Base-by-base conservation (phyloP, 2,113 vertebrate genomes). In the Eulemur macaco region DNA sequence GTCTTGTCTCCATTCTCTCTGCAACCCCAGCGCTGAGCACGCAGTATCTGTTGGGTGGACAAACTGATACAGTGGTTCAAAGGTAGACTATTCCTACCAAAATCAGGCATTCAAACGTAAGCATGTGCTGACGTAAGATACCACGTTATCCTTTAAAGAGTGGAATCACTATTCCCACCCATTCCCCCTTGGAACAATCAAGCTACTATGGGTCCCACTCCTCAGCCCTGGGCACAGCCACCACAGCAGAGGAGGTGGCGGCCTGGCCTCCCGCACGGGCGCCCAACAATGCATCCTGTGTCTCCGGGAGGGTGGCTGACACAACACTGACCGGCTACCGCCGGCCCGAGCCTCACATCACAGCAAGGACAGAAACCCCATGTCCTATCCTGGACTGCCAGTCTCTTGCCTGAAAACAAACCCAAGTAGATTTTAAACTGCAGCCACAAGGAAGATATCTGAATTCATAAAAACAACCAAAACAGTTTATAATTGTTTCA, bases 31-130 rank as follows among this genome's bases (percentile, higher is more conserved):
- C 8, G 18, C 3, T 3, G 1, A 60, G 68, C 25, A 56, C 42
- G 11, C 23, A 37, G 66, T 23, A 25, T 14, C 0, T 31, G 14
- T 12, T 1, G 29, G 58, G 34, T 7, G 1, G 91, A 58, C 20
- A 27, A 31, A 27, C 13, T 1, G 21, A 31, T 2, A 8, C 0
- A 2, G 17, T 0, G 10, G 25, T 52, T 42, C 39, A 17, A 0
- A 10, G 3, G 6, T 0, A 31, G 25, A 74, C 27, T 25, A 45
- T 27, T 73, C 37, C 77, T 63, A 10, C 31, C 25, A 76, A 54
- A 34, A 37, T 1, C 0, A 69, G 54, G 58, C 5, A 3, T 29
- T 4, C 21, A 0, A 17, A 4, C 20, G 14, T 0, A 39, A 42
- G 50, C 20, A 15, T 0, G 1, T 3, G 20, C 60, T 45, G 76